Percentiles rank a stretch among this genome's conserved stretches.
phyloP scores from a whole-genome alignment of 2,797 vertebrate genomes.

The Presbytis comata region DNA sequence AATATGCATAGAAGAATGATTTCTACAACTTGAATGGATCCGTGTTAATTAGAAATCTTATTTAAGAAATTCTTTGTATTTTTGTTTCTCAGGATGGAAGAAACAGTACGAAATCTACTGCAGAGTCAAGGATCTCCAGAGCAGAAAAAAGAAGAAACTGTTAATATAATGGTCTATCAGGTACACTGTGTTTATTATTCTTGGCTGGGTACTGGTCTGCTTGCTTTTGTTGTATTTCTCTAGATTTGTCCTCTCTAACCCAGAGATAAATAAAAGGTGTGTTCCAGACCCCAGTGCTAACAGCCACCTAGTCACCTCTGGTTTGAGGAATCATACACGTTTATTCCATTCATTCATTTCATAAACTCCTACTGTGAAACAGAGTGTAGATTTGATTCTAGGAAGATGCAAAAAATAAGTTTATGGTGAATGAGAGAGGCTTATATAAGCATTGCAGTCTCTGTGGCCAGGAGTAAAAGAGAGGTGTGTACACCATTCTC shows the following conservation, averaged over 20 bases:
- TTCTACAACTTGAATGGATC: not conserved
- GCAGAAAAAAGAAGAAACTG: constrained; percentile 88
- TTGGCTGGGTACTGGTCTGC: not conserved
- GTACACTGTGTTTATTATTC: constrained; percentile 78
- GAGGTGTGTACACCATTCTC: not conserved
- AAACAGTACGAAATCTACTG: constrained; percentile 92
- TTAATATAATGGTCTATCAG: constrained; percentile 90
- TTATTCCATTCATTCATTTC: not conserved
- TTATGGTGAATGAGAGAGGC: not conserved
- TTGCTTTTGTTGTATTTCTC: not conserved
- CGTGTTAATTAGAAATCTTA: not conserved
- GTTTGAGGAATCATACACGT: not conserved
- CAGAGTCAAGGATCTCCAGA: constrained; percentile 90
- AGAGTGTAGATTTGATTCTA: not conserved
- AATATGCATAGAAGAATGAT: not conserved
- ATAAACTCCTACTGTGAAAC: not conserved
- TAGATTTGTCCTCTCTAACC: not conserved
- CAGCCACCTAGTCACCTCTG: not conserved
- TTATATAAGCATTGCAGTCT: not conserved
- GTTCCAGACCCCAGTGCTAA: not conserved
- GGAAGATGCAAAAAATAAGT: not conserved
- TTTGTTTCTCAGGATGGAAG: constrained; percentile 91
- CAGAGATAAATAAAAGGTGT: not conserved
- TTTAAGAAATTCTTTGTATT: constrained; percentile 60
- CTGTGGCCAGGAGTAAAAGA: not conserved